Conservation (phyloP, 1,140 invertebrate species). For the Chionoecetes opilio region DNA sequence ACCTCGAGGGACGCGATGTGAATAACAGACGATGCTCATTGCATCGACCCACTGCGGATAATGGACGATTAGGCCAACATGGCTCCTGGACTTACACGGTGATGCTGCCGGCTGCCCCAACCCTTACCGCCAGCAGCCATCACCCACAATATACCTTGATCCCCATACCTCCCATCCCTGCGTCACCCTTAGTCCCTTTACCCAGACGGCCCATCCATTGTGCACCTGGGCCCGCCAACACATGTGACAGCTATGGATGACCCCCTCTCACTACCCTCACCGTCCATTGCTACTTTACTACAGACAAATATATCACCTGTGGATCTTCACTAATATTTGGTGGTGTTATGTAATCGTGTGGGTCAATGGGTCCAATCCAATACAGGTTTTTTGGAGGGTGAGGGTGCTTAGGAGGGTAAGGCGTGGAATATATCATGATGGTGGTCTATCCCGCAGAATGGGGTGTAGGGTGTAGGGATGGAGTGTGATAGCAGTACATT, state of each 20-base stretch:
- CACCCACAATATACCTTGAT: background rate
- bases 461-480: no score
- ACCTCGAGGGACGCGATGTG: slow-evolving; percentile 20
- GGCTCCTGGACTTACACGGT: slow-evolving; percentile 37
- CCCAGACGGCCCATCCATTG: slow-evolving; percentile 27
- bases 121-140: no score
- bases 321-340: background rate
- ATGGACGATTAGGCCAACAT: slow-evolving; percentile 44
- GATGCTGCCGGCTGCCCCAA: background rate
- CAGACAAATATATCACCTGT: background rate
- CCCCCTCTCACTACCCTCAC: background rate
- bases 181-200: slow-evolving; percentile 38
- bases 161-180: slow-evolving; percentile 3
- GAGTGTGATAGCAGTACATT: no score
- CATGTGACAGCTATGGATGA: background rate
- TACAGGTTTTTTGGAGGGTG: no score
- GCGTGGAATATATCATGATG: no score
- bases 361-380: no score
- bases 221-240: slow-evolving; percentile 3
- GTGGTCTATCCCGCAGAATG: no score
- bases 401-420: no score
- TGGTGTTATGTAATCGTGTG: no score
- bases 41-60: background rate
- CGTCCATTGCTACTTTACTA: background rate
- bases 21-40: slow-evolving; percentile 10